Conservation (phyloP, 1,140 invertebrate genomes). For the Pachypeltis micranthus region DNA sequence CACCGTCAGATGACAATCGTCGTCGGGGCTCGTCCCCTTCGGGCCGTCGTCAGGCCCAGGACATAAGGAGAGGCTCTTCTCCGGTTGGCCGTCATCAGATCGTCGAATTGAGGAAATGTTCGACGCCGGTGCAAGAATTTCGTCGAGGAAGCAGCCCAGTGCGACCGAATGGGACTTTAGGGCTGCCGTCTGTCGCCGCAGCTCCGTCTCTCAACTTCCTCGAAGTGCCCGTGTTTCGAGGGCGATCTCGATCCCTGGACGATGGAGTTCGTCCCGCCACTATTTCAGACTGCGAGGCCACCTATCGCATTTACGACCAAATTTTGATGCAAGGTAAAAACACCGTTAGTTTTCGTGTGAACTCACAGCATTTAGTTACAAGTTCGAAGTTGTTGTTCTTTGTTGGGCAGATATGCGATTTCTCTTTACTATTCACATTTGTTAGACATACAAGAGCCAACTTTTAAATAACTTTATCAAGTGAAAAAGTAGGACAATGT, state of each 20-base stretch:
- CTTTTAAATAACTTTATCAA: too few species aligned
- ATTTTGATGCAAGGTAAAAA: constrained; percentile 59
- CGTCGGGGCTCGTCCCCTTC: background rate
- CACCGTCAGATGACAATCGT: background rate
- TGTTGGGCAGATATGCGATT: too few species aligned
- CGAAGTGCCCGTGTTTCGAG: constrained; percentile 48
- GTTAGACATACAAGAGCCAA: too few species aligned
- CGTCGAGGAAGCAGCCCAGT: background rate
- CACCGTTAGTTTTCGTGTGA: too few species aligned
- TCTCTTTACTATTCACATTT: too few species aligned
- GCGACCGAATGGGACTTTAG: background rate
- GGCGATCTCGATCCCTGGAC: constrained; percentile 63
- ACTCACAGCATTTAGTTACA: too few species aligned
- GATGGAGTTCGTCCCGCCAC: constrained; percentile 39
- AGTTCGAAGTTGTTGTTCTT: too few species aligned
- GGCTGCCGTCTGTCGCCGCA: background rate
- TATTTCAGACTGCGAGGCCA: constrained; percentile 56
- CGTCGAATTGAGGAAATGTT: too few species aligned
- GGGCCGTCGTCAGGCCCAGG: background rate
- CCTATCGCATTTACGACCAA: constrained; percentile 66
- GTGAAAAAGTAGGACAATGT: too few species aligned
- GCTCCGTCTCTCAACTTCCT: constrained; percentile 25
- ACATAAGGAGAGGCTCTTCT: background rate
- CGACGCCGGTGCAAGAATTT: too few species aligned
- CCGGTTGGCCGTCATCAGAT: background rate